Conservation (phyloP, 2,113 vertebrate species). For the Nothocercus nigrocapillus region DNA sequence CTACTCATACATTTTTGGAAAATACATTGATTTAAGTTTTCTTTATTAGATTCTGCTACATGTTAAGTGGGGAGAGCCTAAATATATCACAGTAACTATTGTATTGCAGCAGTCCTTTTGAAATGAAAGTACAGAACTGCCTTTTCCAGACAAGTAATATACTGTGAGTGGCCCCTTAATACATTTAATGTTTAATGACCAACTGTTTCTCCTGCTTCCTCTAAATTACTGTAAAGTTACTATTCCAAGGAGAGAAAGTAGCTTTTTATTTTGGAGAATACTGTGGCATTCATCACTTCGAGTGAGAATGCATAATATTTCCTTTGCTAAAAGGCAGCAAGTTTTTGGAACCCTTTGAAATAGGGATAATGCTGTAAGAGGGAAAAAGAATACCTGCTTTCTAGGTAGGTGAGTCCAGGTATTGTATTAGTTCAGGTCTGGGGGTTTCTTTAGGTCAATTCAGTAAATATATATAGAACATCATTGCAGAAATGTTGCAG, state of each 20-base stretch:
- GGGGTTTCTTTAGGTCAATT: background rate
- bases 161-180: slow-evolving; percentile 45
- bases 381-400: background rate
- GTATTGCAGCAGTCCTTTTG: slow-evolving; percentile 19
- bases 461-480: background rate
- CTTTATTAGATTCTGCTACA: slow-evolving; percentile 26
- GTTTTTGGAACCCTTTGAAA: slow-evolving; percentile 19
- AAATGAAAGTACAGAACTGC: slow-evolving; percentile 31
- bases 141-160: slow-evolving; percentile 34
- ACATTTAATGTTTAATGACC: slow-evolving; percentile 51
- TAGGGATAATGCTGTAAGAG: background rate
- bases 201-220: slow-evolving; percentile 53
- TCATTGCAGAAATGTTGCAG: background rate
- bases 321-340: slow-evolving; percentile 4
- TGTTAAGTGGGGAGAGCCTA: slow-evolving; percentile 2
- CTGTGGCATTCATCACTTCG: slow-evolving; percentile 40
- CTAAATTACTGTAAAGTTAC: slow-evolving; percentile 58
- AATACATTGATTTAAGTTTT: slow-evolving; percentile 19
- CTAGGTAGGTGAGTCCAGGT: background rate
- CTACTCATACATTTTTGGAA: slow-evolving; percentile 6
- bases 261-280: slow-evolving; percentile 55
- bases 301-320: slow-evolving; percentile 38
- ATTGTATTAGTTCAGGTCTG: background rate
- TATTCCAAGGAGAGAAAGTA: slow-evolving; percentile 59
- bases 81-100: slow-evolving; percentile 43